A percentile compares a stretch with the other conserved stretches of the same genome.
phyloP scores from a whole-genome alignment of 2,113 vertebrate genomes.

The Anas platyrhynchos region DNA sequence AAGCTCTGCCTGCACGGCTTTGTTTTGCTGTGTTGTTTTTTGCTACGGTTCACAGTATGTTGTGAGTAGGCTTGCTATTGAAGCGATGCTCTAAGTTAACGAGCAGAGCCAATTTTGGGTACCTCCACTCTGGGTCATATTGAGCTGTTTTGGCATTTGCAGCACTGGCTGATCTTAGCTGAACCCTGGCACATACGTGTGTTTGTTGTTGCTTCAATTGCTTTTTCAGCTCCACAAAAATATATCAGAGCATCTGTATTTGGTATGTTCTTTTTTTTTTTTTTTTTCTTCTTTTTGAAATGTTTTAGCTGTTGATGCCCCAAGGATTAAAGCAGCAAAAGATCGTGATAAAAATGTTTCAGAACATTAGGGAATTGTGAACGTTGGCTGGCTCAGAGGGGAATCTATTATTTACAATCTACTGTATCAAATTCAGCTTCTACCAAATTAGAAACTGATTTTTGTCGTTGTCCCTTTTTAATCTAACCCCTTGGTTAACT shows the following conservation, averaged over 20 bases:
- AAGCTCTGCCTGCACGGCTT: background rate
- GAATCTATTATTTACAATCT: conserved; percentile 70
- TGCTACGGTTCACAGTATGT: background rate
- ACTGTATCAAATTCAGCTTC: conserved; percentile 62
- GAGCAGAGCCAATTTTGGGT: conserved; percentile 5
- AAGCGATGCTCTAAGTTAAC: background rate
- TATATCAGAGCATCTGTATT: background rate
- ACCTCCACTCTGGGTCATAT: background rate
- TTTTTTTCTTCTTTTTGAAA: background rate
- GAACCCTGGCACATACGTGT: background rate
- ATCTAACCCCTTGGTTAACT: conserved; percentile 61
- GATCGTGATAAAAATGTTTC: conserved; percentile 22
- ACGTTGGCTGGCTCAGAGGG: background rate
- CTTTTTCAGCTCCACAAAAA: conserved; percentile 1
- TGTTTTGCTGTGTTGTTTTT: background rate
- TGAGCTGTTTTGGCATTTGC: background rate
- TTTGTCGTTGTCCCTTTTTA: conserved; percentile 60
- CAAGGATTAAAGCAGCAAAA: conserved; percentile 9
- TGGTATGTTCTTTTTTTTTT: background rate
- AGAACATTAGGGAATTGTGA: conserved; percentile 25
- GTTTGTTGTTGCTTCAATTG: background rate
- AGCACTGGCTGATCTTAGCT: conserved; percentile 3
- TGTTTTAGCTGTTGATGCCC: conserved; percentile 25
- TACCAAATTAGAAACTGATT: conserved; percentile 63
- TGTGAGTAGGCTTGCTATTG: background rate